Conservation (phyloP, 2,797 vertebrate genomes). For the Caiman crocodilus region DNA sequence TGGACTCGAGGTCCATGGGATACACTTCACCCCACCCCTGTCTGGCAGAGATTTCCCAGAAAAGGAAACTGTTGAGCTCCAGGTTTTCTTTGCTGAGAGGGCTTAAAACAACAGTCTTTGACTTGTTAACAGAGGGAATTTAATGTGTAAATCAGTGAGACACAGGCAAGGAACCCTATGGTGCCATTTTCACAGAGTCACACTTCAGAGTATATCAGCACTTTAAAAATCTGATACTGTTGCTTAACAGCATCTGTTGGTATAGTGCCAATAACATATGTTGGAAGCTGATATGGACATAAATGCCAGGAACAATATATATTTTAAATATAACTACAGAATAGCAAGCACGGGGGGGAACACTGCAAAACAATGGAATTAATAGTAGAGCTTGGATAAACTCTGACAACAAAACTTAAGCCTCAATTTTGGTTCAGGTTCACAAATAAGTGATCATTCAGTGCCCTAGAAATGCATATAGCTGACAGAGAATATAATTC, state of each 20-base stretch:
- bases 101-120: neutral
- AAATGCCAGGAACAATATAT: slow-evolving; percentile 56
- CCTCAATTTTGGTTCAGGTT: neutral
- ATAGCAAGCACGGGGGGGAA: slow-evolving; percentile 33
- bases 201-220: slow-evolving; percentile 49
- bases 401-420: neutral
- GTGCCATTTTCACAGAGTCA: slow-evolving; percentile 55
- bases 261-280: slow-evolving; percentile 71
- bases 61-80: neutral
- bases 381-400: neutral
- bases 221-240: slow-evolving; percentile 38
- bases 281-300: slow-evolving; percentile 59
- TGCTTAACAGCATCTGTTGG: slow-evolving; percentile 69
- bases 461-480: neutral
- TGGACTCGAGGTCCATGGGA: neutral
- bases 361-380: neutral
- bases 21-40: neutral
- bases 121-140: neutral
- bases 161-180: neutral
- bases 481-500: neutral
- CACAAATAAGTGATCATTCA: rapidly evolving
- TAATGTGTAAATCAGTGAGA: neutral
- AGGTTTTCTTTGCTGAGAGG: neutral
- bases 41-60: rapidly evolving
- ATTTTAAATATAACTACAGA: slow-evolving; percentile 57